Evolutionary conservation across 1,140 invertebrate genomes (phyloP).

Genomic region (Drosophila oshimai): DNA sequence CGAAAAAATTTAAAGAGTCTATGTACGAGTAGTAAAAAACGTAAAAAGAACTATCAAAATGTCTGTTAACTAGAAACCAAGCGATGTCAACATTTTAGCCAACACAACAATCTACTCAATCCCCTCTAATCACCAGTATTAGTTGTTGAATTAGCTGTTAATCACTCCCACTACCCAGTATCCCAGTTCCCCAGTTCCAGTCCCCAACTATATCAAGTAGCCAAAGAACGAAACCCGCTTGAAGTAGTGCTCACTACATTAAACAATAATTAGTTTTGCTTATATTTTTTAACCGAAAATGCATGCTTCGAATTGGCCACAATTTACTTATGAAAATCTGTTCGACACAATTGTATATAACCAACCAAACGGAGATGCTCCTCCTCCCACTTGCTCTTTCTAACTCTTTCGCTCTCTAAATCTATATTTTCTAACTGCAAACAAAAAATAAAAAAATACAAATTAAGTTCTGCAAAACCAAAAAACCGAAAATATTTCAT

Average conservation of each 20-base stretch:
- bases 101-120: constrained; percentile 51
- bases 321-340: constrained; percentile 8
- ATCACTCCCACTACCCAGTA: constrained; percentile 11
- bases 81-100: constrained; percentile 83
- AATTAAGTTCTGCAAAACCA: constrained; percentile 43
- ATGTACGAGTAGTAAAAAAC: constrained; percentile 5
- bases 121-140: constrained; percentile 46
- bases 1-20: constrained; percentile 24
- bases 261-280: constrained; percentile 68
- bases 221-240: constrained; percentile 18
- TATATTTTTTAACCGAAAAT: constrained; percentile 57
- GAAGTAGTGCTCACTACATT: constrained; percentile 66
- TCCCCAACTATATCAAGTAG: constrained; percentile 43
- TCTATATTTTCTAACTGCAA: constrained; percentile 41
- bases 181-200: neutral
- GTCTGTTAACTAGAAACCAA: constrained; percentile 44
- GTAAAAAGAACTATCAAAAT: constrained; percentile 4
- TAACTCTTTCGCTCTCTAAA: constrained; percentile 28
- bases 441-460: constrained; percentile 11
- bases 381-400: constrained; percentile 17
- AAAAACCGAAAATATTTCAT: constrained; percentile 58
- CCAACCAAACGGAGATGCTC: constrained; percentile 18
- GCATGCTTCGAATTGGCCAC: constrained; percentile 58
- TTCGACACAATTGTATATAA: constrained; percentile 35
- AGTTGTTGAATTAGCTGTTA: constrained; percentile 47